A percentile compares a stretch with the other conserved stretches of the same genome.
Conservation (phyloP, 1,140 invertebrate genomes). For the Apis dorsata region DNA sequence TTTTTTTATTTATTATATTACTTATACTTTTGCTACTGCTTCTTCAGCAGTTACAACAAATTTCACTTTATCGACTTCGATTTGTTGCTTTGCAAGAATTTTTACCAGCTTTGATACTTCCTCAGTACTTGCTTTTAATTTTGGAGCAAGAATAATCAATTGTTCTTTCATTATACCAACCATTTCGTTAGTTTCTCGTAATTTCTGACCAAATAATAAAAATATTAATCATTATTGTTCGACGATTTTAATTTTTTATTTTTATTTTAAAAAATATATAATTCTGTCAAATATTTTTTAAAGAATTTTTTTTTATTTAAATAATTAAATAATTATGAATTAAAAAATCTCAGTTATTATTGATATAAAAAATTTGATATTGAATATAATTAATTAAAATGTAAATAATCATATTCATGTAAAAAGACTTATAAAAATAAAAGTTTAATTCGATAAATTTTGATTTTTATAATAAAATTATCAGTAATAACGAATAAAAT, state of each 20-base stretch:
- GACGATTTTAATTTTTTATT: background rate
- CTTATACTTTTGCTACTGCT: slow-evolving; percentile 86
- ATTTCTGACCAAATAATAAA: slow-evolving; percentile 82
- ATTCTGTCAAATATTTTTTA: no score
- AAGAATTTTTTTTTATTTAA: no score
- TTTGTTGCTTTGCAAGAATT: slow-evolving; percentile 89
- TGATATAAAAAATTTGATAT: no score
- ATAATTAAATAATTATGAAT: no score
- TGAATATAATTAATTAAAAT: no score
- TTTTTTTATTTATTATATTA: background rate
- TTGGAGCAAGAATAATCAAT: slow-evolving; percentile 91
- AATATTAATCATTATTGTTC: background rate
- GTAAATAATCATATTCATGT: no score
- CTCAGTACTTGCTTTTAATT: slow-evolving; percentile 90
- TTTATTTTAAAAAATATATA: background rate
- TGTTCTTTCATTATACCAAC: slow-evolving; percentile 93
- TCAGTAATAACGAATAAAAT: no score
- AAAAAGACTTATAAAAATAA: no score
- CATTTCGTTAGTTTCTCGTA: slow-evolving; percentile 91
- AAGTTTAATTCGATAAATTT: no score
- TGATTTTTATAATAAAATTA: no score
- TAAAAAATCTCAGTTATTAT: no score
- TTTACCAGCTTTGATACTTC: slow-evolving; percentile 90
- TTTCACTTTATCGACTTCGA: slow-evolving; percentile 90
- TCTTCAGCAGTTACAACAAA: slow-evolving; percentile 88